phyloP scores from a whole-genome alignment of 1,140 invertebrate genomes.

The Conus betulinus region DNA sequence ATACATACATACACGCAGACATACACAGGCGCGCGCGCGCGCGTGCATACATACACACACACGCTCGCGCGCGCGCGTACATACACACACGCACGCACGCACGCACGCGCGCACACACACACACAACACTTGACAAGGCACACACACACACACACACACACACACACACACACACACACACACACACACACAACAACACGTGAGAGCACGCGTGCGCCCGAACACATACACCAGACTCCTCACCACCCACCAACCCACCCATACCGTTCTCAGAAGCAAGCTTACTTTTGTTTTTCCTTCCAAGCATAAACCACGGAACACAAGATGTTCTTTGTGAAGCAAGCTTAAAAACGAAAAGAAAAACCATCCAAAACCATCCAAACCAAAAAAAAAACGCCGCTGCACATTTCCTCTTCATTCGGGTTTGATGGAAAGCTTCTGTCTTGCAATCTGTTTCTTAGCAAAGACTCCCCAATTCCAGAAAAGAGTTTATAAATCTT shows the following conservation, averaged over 20 bases:
- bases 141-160: not conserved
- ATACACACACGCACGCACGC: not conserved
- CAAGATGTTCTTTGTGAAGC: no score
- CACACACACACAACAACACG: not conserved
- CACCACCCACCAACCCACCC: not conserved
- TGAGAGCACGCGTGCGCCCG: not conserved
- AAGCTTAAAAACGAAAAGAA: no score
- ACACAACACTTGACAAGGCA: not conserved
- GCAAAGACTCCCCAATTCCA: no score
- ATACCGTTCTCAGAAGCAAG: no score
- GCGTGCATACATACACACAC: not conserved
- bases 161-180: conserved; percentile 10
- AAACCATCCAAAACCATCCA: no score
- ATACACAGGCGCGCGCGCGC: not conserved
- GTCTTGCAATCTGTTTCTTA: no score
- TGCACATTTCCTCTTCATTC: no score
- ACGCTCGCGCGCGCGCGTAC: not conserved
- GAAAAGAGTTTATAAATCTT: no score
- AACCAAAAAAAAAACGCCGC: no score
- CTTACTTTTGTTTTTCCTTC: no score
- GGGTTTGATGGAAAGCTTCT: no score
- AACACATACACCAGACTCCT: not conserved
- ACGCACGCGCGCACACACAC: not conserved
- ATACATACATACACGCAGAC: not conserved
- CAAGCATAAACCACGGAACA: no score